Conservation (phyloP, 1,140 invertebrate genomes). For the Myzus persicae region DNA sequence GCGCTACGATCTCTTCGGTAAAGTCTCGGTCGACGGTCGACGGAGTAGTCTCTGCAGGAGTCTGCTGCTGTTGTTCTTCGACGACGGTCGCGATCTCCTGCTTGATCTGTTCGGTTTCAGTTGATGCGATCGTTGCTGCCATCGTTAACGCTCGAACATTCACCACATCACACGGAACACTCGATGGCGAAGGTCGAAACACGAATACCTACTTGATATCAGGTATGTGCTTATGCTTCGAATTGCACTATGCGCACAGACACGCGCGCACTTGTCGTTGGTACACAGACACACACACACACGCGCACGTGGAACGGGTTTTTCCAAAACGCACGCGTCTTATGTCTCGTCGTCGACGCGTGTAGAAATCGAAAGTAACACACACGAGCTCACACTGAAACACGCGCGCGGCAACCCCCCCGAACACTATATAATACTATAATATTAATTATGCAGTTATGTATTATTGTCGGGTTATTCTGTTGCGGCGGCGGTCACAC, state of each 20-base stretch:
- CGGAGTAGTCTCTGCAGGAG: neutral
- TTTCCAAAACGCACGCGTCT: constrained; percentile 31
- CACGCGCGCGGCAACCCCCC: neutral
- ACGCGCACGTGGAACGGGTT: neutral
- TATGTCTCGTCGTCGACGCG: neutral
- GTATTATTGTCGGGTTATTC: neutral
- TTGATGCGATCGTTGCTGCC: constrained; percentile 36
- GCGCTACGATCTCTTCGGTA: neutral
- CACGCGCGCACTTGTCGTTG: neutral
- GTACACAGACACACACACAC: neutral
- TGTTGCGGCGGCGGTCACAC: neutral
- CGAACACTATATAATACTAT: neutral
- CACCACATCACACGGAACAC: constrained; percentile 42
- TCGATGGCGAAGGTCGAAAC: neutral
- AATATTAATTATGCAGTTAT: neutral
- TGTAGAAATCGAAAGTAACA: neutral
- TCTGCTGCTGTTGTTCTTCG: neutral
- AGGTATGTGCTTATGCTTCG: neutral
- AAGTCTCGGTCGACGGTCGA: neutral
- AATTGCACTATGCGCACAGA: neutral
- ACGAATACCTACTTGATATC: neutral
- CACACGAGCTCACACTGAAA: neutral
- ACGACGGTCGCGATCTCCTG: constrained; percentile 6
- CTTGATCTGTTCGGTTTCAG: constrained; percentile 8
- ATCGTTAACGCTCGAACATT: constrained; percentile 24